A percentile compares a stretch with the other conserved stretches of the same genome.
These are phyloP conservation scores for Megaceryle maxima DNA, from an alignment of 2,113 vertebrate species.

Conservation along the genomic window DNA sequence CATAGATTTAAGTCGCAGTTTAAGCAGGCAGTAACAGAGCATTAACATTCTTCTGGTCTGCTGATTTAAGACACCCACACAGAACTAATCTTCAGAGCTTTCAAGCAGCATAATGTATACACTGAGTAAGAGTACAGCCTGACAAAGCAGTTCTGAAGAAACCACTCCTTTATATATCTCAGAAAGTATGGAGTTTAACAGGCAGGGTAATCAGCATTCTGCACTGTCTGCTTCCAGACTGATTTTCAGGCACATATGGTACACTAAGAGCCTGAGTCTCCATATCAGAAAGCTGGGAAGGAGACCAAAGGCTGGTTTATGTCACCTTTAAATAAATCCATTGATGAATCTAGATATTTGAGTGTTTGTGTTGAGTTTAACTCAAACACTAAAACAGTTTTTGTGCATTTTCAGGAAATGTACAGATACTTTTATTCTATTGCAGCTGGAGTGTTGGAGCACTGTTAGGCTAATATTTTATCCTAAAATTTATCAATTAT, in stretches of 20 bases:
- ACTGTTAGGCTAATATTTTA: background rate
- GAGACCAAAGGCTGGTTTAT: background rate
- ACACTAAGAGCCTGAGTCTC: background rate
- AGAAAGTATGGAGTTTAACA: background rate
- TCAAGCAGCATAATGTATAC: background rate
- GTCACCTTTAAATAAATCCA: background rate
- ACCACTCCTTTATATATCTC: background rate
- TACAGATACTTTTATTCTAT: background rate
- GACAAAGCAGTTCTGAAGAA: conserved; percentile 12
- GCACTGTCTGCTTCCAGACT: background rate
- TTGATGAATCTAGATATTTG: background rate
- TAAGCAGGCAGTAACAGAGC: background rate
- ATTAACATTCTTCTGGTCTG: conserved; percentile 28
- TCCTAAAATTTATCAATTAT: background rate
- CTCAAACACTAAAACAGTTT: background rate
- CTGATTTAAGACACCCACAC: background rate
- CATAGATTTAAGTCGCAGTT: background rate
- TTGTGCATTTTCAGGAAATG: background rate
- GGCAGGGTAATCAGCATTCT: background rate
- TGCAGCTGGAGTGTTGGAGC: background rate
- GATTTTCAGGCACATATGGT: background rate
- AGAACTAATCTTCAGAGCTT: background rate
- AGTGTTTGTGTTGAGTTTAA: background rate
- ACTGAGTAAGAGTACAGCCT: background rate
- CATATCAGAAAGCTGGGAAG: background rate